Evolutionary conservation across 2,888 invertebrate species (phyloP).

Genomic region (Pollenia amentaria): DNA sequence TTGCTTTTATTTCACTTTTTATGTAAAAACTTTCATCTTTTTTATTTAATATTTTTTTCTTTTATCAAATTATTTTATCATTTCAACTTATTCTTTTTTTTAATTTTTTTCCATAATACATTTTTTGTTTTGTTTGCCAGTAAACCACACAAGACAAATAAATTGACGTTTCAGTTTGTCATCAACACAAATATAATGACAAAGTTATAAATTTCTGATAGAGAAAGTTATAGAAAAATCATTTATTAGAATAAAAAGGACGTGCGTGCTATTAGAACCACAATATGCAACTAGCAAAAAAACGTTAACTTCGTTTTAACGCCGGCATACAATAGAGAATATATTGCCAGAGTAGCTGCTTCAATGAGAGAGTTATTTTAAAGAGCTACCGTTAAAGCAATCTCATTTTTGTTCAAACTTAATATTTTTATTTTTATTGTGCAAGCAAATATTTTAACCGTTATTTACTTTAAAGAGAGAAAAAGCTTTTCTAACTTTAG

Average conservation of each 20-base stretch:
- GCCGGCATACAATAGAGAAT: constrained; percentile 30
- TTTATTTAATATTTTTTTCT: not conserved
- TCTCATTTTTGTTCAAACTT: constrained; percentile 1
- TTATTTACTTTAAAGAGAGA: not conserved
- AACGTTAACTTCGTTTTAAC: constrained; percentile 68
- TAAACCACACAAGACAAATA: constrained; percentile 35
- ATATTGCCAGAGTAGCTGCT: not conserved
- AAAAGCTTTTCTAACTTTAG: constrained; percentile 5
- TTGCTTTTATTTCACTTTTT: not conserved
- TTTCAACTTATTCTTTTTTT: constrained; percentile 16
- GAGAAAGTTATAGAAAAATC: constrained; percentile 57
- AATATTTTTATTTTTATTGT: not conserved
- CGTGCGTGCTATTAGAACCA: constrained; percentile 70
- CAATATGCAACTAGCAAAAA: constrained; percentile 73
- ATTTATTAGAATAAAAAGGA: constrained; percentile 55
- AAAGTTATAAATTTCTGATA: constrained; percentile 36
- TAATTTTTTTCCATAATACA: not conserved
- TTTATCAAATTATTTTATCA: constrained; percentile 14
- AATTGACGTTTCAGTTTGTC: constrained; percentile 33
- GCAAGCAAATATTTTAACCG: not conserved
- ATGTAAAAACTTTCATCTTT: not conserved
- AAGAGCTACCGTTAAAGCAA: constrained; percentile 15
- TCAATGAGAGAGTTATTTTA: not conserved
- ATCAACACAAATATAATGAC: constrained; percentile 34
- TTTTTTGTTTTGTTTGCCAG: constrained; percentile 19